phyloP scores from a whole-genome alignment of 2,113 vertebrate genomes.

The Triplophysa dalaica region DNA sequence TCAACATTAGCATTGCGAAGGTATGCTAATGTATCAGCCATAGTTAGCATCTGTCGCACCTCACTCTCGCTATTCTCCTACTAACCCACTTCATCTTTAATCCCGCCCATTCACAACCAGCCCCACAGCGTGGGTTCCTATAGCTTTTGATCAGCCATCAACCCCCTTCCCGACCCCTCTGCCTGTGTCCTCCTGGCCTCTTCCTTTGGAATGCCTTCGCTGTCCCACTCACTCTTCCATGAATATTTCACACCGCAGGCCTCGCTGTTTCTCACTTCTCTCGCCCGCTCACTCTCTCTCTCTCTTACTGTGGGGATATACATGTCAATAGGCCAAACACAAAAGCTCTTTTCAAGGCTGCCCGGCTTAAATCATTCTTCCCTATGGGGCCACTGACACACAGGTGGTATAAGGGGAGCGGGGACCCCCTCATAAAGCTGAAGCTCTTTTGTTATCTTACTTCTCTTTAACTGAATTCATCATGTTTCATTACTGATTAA shows the following conservation, averaged over 20 bases:
- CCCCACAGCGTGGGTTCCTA: slow-evolving; percentile 22
- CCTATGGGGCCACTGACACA: slow-evolving; percentile 58
- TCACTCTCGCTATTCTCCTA: slow-evolving; percentile 16
- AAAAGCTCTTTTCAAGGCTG: slow-evolving; percentile 70
- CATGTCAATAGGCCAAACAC: slow-evolving; percentile 75
- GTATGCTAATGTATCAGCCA: slow-evolving; percentile 25
- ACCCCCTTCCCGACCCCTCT: slow-evolving; percentile 24
- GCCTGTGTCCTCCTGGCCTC: slow-evolving; percentile 10
- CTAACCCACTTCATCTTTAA: slow-evolving; percentile 30
- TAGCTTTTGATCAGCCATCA: slow-evolving; percentile 42
- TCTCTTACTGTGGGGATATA: slow-evolving; percentile 72
- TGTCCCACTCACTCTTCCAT: slow-evolving; percentile 11
- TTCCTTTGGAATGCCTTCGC: slow-evolving; percentile 29
- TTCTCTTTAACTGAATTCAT: slow-evolving; percentile 5
- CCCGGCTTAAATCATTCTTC: slow-evolving; percentile 59
- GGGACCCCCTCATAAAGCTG: slow-evolving; percentile 52
- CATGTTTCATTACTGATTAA: neutral
- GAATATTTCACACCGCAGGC: slow-evolving; percentile 49
- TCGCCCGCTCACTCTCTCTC: slow-evolving; percentile 45
- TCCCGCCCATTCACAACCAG: slow-evolving; percentile 32
- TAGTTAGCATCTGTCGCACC: slow-evolving; percentile 38
- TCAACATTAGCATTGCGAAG: slow-evolving; percentile 26
- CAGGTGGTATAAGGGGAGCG: slow-evolving; percentile 67
- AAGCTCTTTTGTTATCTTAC: neutral
- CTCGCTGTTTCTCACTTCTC: slow-evolving; percentile 43